These are phyloP conservation scores for Pelusios castaneus DNA, from an alignment of 2,113 vertebrate genomes.

Conservation along the genomic window DNA sequence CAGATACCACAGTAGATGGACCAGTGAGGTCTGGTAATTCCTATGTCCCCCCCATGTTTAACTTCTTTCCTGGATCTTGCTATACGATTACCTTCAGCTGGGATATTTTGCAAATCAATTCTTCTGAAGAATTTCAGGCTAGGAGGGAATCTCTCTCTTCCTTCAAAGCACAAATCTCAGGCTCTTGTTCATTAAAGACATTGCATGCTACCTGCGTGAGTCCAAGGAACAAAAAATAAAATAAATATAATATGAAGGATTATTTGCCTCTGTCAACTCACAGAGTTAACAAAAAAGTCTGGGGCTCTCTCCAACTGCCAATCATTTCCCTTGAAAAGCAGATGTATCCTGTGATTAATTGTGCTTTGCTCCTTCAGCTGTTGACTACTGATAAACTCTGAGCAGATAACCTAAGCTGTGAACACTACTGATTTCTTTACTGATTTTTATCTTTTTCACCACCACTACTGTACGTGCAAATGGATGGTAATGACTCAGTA, in stretches of 20 bases:
- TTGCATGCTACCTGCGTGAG: neutral
- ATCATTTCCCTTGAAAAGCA: neutral
- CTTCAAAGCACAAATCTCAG: neutral
- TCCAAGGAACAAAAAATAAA: neutral
- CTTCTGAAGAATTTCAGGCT: neutral
- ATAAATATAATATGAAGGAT: neutral
- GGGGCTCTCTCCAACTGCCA: slow-evolving; percentile 13
- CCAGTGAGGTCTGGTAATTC: neutral
- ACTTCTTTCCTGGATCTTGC: neutral
- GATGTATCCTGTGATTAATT: slow-evolving; percentile 63
- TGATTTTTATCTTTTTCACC: slow-evolving; percentile 52
- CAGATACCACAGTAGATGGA: neutral
- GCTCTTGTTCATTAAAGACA: no score
- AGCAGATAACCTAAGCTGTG: slow-evolving; percentile 38
- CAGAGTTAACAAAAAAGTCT: neutral
- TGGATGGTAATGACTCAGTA: slow-evolving; percentile 48
- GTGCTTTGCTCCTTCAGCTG: neutral
- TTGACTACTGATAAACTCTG: slow-evolving; percentile 23
- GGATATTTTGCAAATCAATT: neutral
- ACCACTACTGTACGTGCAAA: slow-evolving; percentile 69
- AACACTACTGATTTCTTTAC: slow-evolving; percentile 58
- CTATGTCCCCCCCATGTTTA: neutral
- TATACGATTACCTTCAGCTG: neutral
- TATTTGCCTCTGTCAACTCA: neutral
- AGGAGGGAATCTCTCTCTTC: neutral